phyloP scores from a whole-genome alignment of 2,113 vertebrate genomes.

The Chamaetylas fuelleborni region DNA sequence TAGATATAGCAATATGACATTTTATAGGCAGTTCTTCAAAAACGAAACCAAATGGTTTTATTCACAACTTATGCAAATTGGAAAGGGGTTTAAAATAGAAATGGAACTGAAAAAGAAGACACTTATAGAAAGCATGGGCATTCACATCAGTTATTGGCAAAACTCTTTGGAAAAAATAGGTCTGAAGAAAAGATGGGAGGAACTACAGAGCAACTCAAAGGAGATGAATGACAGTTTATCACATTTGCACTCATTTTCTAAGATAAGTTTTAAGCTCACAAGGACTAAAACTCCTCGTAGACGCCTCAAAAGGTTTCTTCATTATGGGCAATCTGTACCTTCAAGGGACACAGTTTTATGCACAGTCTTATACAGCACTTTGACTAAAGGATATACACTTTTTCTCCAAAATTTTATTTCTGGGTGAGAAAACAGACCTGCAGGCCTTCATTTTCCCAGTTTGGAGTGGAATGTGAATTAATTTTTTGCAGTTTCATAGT shows the following conservation, averaged over 20 bases:
- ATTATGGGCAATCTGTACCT: not conserved
- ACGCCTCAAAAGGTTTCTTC: not conserved
- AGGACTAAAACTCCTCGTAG: not conserved
- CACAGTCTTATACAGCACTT: not conserved
- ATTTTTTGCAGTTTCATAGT: not conserved
- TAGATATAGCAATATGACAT: not conserved
- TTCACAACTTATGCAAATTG: not conserved
- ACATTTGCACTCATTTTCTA: slow-evolving; percentile 2
- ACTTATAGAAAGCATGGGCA: not conserved
- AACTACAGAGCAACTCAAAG: not conserved
- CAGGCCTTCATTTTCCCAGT: not conserved
- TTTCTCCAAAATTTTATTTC: not conserved
- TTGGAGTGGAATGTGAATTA: not conserved
- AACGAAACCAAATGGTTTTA: not conserved
- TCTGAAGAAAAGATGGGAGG: not conserved
- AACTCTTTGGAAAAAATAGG: not conserved
- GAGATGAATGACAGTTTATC: not conserved
- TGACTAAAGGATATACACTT: not conserved
- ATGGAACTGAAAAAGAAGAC: not conserved
- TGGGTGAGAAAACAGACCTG: not conserved
- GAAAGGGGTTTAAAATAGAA: not conserved
- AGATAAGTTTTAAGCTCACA: not conserved
- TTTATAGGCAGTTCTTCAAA: not conserved
- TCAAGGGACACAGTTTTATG: not conserved
- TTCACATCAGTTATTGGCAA: not conserved